Evolutionary conservation across 2,888 invertebrate genomes (phyloP), one percentile per base, ranked within the genome.

Genomic region (Nysson spinosus): DNA sequence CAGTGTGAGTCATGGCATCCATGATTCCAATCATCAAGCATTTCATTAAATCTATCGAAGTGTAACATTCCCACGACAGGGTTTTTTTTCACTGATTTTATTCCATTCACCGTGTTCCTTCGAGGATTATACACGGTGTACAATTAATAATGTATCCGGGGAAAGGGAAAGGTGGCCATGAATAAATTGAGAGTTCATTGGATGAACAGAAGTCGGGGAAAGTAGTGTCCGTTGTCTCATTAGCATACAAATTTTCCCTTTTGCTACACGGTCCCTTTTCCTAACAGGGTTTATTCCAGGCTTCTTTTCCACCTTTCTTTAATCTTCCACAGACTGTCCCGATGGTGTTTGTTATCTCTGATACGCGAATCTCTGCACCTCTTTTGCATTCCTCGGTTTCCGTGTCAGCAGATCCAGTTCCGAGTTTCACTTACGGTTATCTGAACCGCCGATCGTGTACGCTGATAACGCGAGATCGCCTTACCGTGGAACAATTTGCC

Each of bases 161-260:
- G 64, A 42, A 69, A 55, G 62, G 54, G 47, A 55, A 52, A 43
- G 62, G 44, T 42, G 60, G 39, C 65, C 70, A 79, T 79, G 80
- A 80, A 80, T 80, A 80, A 78, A 80, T 80, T 79, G 75, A 71
- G 75, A 79, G 63, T 79, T 79, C 65, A 77, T 75, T 58, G 65
- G 61, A 46, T 50, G 26, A 35, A 22, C 57, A 54, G 54, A 14
- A 52, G 51, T 56, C 46, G 54, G 40, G 65, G 51, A 55, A 63
- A 54, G 56, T 52, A n/a, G 58, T 46, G 67, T 56, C 57, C 66
- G 68, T 70, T 64, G 68, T 64, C 74, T 79, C 69, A 68, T 79
- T 71, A 74, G 75, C 65, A 78, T 79, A 77, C 58, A 77, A 79
- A 79, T 79, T 68, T 69, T 58, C 56, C 49, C n/a, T n/a, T n/a